Conservation (phyloP, 2,797 vertebrate genomes). For the Alfaro cultratus region DNA sequence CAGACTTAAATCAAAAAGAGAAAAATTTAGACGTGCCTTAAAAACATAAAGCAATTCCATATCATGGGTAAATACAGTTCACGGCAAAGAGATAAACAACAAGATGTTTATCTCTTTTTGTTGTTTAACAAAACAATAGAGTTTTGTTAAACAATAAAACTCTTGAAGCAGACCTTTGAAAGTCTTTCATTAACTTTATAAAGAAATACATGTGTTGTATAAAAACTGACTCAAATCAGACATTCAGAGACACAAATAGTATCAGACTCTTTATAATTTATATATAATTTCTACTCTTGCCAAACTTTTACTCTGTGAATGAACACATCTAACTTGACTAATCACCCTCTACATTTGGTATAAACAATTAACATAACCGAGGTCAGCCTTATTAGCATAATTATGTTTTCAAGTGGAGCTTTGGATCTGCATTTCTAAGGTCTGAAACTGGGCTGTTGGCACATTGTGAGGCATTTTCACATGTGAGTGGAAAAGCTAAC, state of each 20-base stretch:
- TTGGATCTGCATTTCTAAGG: slow-evolving; percentile 8
- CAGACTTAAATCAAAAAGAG: neutral
- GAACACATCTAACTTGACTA: neutral
- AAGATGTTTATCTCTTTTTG: neutral
- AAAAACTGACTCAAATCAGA: neutral
- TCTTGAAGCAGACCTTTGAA: neutral
- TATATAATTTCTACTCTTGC: neutral
- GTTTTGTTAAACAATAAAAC: no score
- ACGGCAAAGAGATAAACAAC: neutral
- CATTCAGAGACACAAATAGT: neutral
- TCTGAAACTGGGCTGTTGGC: slow-evolving; percentile 3
- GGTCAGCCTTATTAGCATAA: slow-evolving; percentile 1
- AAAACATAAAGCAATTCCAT: neutral
- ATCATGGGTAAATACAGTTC: neutral
- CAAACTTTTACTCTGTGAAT: neutral
- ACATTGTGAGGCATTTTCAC: neutral
- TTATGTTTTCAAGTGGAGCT: neutral
- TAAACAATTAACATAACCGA: neutral
- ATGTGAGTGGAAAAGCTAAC: slow-evolving; percentile 10
- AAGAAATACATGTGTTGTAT: neutral
- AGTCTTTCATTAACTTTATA: neutral
- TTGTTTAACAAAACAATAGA: no score
- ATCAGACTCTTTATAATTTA: neutral
- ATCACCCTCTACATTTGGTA: neutral
- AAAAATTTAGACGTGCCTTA: neutral